Conservation (phyloP, 1,140 invertebrate species). For the Paraescarpia echinospica region DNA sequence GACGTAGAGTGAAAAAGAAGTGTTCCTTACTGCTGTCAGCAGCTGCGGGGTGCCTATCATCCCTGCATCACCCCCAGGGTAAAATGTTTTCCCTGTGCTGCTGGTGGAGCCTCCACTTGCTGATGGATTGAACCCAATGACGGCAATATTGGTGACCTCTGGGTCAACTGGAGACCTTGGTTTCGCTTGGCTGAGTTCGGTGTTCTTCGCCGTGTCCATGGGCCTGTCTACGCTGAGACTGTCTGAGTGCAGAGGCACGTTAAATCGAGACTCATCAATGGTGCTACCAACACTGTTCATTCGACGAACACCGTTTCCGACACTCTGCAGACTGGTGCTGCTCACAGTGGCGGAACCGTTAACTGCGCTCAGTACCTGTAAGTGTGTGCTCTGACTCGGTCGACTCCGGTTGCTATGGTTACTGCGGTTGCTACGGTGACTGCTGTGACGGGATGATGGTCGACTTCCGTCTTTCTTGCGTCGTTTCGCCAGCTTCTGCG, state of each 20-base stretch:
- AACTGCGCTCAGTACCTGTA: slow-evolving; percentile 18
- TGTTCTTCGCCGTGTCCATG: not conserved
- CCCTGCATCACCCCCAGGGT: not conserved
- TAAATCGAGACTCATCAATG: not conserved
- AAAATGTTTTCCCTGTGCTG: not conserved
- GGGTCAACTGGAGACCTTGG: not conserved
- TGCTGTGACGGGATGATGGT: not conserved
- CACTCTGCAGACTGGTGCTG: not conserved
- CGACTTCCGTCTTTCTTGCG: not conserved
- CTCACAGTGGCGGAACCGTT: slow-evolving; percentile 13
- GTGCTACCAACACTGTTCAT: not conserved
- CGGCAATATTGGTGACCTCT: not conserved
- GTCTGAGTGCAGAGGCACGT: not conserved
- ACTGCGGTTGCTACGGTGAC: not conserved
- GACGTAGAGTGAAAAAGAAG: not conserved
- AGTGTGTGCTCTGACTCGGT: not conserved
- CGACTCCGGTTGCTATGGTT: not conserved
- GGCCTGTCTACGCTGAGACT: not conserved
- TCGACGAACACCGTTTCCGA: slow-evolving; percentile 12
- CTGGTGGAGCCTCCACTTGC: not conserved
- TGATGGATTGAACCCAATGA: not conserved
- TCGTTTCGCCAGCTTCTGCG: not conserved
- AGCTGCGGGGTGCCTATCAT: not conserved
- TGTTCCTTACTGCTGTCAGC: not conserved
- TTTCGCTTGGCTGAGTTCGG: not conserved